Base-by-base conservation (phyloP, 2,113 vertebrate species). In the Sula dactylatra region DNA sequence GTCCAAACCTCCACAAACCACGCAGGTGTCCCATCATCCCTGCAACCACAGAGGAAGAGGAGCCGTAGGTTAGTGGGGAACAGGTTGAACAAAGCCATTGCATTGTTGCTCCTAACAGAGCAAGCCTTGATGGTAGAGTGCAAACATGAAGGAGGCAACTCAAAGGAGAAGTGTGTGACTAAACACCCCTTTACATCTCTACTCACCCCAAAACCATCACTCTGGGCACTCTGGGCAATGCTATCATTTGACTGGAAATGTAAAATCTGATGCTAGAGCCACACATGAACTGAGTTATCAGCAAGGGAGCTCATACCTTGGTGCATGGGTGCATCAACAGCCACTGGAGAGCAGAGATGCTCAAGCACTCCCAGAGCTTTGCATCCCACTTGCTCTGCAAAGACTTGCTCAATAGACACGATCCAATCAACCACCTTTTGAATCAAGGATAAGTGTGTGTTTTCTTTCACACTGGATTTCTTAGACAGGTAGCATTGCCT, bases 401-500 rank as follows among this genome's bases (percentile, higher is more conserved):
- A 87, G 27, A 36, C 66, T 49, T 76, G 59, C 56, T 91, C 32
- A 42, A 10, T 1, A 49, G 36, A n/a, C 36, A 79, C 1, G 0
- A 77, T n/a, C n/a, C 12, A 19, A 54, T 15, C 58, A 54, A 34
- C 29, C 45, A 19, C 4, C 42, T 58, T 94, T 85, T 73, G 78
- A 90, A 84, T 4, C 42, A 86, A 59, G 25, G 38, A 66, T 80
- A 77, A 34, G 32, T 1, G 27, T 3, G 2, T 55, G 77, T 70
- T 86, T 89, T 92, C 64, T 52, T 86, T 93, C 82, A 78, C n/a
- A 4, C 59, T 80, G 49, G 24, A 73, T 96, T 97, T 94, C 94
- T 71, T 71, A 91, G 90, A 93, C 88, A 97, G 93, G 97, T 96
- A 96, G 92, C 92, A 66, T 82, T 93, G 76, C 95, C 89, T 97